Base-by-base conservation (phyloP, 2,888 invertebrate genomes). In the Stenotaenia linearis region DNA sequence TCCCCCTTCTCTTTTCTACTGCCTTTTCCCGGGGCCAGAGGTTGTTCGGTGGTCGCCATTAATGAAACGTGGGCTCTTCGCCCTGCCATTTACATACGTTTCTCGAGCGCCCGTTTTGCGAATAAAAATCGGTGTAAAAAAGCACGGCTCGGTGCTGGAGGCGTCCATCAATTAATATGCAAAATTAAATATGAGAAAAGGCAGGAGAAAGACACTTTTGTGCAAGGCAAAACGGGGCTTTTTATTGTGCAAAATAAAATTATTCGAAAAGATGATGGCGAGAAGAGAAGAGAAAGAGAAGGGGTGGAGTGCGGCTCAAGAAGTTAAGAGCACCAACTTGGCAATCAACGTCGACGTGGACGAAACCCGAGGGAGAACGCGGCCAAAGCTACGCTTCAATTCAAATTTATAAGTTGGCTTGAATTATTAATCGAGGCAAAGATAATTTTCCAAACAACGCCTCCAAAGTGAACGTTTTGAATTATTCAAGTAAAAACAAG, bases 321-420 rank as follows among this genome's bases (percentile, higher is more conserved):
- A 69, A 69, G 69, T 69, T 69, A 50, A 69, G 69, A 69, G 28
- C 69, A 69, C 69, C 69, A 69, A 69, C 69, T 69, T 25, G 69
- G 69, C 69, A 69, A 69, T 69, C 69, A 69, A 69, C 69, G 69
- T 69, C 69, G 69, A 69, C 69, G 69, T 69, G 69, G 69, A 69
- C 69, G 69, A 23, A 69, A 69, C 76, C 37, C 76, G 32, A 32
- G 76, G 76, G 76, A 75, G 35, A 32, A 75, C 35, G 35, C 76
- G 76, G 37, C 76, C 37, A 37, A 32, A 37, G 77, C 79, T 28
- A 37, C 25, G 79, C 79, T 79, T 75, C 79, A 79, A 79, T 79
- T 79, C 79, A 79, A 79, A 79, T 75, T 79, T 79, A 79, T 79
- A 79, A 79, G 25, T 32, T 35, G 75, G 40, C 61, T 30, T 79